Conservation (phyloP, 1,140 invertebrate species). For the Orchestia grillus region DNA sequence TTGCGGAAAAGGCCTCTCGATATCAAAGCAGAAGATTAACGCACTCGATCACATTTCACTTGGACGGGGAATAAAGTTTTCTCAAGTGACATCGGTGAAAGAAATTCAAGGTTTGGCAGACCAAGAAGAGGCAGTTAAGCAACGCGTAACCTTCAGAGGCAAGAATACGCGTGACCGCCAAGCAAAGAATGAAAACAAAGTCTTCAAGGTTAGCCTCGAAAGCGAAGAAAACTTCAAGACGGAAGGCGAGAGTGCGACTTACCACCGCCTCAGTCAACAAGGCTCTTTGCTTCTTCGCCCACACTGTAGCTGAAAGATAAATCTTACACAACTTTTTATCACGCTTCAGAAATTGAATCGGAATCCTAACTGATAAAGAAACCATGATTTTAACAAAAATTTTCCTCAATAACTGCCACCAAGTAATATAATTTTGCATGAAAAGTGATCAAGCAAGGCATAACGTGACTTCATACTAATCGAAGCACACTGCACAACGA, state of each 20-base stretch:
- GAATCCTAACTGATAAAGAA: too few species aligned
- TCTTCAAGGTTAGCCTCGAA: background rate
- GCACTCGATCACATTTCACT: background rate
- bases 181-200: constrained; percentile 9
- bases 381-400: too few species aligned
- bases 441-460: too few species aligned
- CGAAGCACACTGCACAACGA: too few species aligned
- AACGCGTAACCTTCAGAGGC: background rate
- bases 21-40: background rate
- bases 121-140: background rate
- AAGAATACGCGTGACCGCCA: background rate
- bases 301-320: background rate
- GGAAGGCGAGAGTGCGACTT: background rate
- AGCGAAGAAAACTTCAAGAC: background rate
- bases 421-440: too few species aligned
- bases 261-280: background rate
- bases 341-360: background rate
- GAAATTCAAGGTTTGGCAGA: background rate
- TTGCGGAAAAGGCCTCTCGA: too few species aligned
- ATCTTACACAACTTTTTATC: background rate
- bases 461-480: too few species aligned
- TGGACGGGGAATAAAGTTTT: background rate
- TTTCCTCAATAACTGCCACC: too few species aligned
- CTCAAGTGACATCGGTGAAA: background rate
- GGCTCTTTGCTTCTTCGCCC: background rate